phyloP scores from a whole-genome alignment of 2,797 vertebrate genomes.

The Betta splendens region DNA sequence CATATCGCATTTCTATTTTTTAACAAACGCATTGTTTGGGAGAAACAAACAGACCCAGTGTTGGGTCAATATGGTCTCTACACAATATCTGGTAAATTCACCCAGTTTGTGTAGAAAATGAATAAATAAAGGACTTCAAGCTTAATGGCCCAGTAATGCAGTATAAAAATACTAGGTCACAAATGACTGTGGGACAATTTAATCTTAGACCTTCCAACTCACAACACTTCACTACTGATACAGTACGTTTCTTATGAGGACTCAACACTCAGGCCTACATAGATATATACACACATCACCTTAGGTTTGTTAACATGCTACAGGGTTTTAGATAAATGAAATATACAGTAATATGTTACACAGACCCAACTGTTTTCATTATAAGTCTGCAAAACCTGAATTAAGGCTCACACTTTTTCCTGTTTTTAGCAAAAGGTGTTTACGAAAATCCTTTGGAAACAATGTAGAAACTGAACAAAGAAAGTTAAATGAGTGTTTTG shows the following conservation, averaged over 20 bases:
- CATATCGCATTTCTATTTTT: slow-evolving; percentile 19
- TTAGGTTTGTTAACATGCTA: neutral
- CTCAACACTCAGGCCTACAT: neutral
- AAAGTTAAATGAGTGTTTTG: neutral
- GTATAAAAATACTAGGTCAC: too few species aligned
- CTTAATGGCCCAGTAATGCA: too few species aligned
- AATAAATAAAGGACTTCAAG: too few species aligned
- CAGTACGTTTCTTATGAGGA: neutral
- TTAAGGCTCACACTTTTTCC: too few species aligned
- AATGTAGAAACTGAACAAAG: neutral
- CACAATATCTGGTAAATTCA: too few species aligned
- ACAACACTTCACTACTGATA: neutral
- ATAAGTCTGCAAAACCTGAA: neutral
- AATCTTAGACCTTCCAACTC: neutral
- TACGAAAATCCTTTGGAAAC: neutral
- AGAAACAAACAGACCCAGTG: neutral
- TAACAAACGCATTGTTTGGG: neutral
- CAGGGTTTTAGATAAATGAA: neutral
- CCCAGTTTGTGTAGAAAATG: too few species aligned
- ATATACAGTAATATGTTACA: neutral
- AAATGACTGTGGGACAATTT: too few species aligned
- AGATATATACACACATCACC: neutral
- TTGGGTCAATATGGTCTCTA: too few species aligned
- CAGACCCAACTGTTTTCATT: neutral
- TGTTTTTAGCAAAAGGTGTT: slow-evolving; percentile 15